Evolutionary conservation across 2,797 vertebrate genomes (phyloP), one percentile per base, ranked within the genome.

Genomic region (Alauda arvensis): DNA sequence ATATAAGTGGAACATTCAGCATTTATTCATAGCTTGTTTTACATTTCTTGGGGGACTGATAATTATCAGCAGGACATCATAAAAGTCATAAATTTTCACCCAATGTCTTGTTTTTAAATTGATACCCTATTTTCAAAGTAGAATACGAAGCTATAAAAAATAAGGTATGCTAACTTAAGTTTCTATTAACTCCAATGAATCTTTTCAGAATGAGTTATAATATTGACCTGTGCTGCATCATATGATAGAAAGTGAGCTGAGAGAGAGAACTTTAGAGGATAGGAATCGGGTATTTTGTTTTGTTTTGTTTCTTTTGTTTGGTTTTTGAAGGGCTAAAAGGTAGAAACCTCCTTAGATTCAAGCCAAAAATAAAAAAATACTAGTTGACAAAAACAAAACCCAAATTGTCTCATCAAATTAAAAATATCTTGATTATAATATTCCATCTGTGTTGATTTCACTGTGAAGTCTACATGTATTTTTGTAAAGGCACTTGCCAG

Each of bases 251-350:
- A 15, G 21, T 74, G 17, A 66, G 9, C 4, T 76, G 46, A 84
- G 16, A 70, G 13, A 72, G 15, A 33, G 10, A 45, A 39, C 7
- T 6, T 68, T 56, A 39, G 4, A 46, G 39, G 15, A 72, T 20
- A 34, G 9, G 5, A 67, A 9, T 1, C 2, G 2, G 1, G 1
- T 4, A 26, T 69, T 66, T 55, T 53, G 0, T 33, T 57, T 63
- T 3, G 5, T 46, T 71, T 51, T 71, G 9, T 53, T 39, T n/a
- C 29, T 37, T 65, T 29, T 34, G 0, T 53, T 69, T 68, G 15
- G 6, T 52, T 80, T 67, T 51, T 60, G 28, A 70, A 89, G 25
- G n/a, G 7, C 7, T 82, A 34, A 24, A 77, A 76, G 11, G 26
- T 77, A 90, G 42, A 92, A 14, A 40, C 28, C 31, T 79, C 68